A percentile compares a stretch with the other conserved stretches of the same genome.
Evolutionary conservation across 2,113 vertebrate genomes (phyloP).

Genomic region (Odontophorus gujanensis): DNA sequence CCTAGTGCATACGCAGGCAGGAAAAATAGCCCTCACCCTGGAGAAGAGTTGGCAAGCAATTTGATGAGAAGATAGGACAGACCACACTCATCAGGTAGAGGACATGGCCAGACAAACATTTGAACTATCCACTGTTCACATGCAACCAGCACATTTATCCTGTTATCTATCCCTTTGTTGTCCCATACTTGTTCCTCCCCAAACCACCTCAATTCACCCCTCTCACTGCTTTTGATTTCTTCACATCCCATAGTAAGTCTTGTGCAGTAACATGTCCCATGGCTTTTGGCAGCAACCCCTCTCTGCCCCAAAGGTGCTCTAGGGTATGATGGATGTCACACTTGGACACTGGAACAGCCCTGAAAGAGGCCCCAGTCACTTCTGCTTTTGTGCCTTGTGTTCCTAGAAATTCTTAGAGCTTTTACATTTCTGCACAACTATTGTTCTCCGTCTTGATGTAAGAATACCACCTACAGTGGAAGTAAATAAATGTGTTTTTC

Average conservation of each 20-base stretch:
- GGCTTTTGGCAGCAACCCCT: neutral
- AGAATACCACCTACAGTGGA: neutral
- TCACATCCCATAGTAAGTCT: neutral
- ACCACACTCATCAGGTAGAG: neutral
- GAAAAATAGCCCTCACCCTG: neutral
- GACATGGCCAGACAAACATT: neutral
- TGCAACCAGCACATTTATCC: neutral
- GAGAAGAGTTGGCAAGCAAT: neutral
- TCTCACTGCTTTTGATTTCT: neutral
- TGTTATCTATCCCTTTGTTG: neutral
- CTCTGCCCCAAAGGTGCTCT: neutral
- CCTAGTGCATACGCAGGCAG: neutral
- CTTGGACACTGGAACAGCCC: neutral
- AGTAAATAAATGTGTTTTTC: neutral
- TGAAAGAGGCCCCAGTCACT: neutral
- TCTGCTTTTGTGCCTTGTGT: neutral
- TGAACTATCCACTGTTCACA: neutral
- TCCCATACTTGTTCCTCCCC: neutral
- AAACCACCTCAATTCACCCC: neutral
- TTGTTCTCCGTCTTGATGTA: neutral
- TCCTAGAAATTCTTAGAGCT: neutral
- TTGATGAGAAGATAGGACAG: neutral
- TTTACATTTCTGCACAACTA: neutral
- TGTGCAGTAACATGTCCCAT: neutral
- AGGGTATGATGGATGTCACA: neutral